These are phyloP conservation scores for Ovis aries DNA, from an alignment of 2,113 vertebrate genomes.

Conservation along the genomic window DNA sequence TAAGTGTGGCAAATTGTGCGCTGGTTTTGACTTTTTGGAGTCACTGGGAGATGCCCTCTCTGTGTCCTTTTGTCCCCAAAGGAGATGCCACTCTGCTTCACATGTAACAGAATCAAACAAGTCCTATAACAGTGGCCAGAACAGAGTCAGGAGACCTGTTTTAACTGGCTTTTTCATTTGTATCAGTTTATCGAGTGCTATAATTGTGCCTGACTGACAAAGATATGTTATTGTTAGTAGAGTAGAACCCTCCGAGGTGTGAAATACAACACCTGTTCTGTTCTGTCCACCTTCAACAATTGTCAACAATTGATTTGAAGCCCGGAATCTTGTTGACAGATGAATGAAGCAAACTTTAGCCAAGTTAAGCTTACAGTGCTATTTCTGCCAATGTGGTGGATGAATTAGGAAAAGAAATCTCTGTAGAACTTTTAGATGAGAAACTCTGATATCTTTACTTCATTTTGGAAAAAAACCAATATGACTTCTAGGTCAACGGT, in stretches of 20 bases:
- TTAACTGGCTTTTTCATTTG: constrained; percentile 10
- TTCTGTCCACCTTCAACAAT: constrained; percentile 23
- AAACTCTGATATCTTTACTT: constrained; percentile 37
- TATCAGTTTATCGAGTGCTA: not conserved
- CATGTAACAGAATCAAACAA: not conserved
- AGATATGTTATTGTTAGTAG: constrained; percentile 57
- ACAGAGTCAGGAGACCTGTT: constrained; percentile 39
- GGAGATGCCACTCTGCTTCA: not conserved
- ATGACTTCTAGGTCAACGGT: not conserved
- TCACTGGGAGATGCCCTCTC: not conserved
- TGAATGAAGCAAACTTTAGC: constrained; percentile 31
- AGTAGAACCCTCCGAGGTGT: constrained; percentile 30
- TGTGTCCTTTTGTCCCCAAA: not conserved
- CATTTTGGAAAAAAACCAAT: not conserved
- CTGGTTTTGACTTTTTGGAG: not conserved
- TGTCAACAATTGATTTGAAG: constrained; percentile 40
- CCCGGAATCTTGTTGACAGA: constrained; percentile 56
- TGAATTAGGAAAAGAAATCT: constrained; percentile 52
- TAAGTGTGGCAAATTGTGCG: not conserved
- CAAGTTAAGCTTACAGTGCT: constrained; percentile 2
- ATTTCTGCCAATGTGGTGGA: constrained; percentile 49
- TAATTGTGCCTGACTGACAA: constrained; percentile 48
- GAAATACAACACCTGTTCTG: not conserved
- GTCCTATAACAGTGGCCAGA: not conserved
- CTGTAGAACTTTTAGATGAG: not conserved